Evolutionary conservation across 2,113 vertebrate genomes (phyloP).

Genomic region (Microcebus murinus): DNA sequence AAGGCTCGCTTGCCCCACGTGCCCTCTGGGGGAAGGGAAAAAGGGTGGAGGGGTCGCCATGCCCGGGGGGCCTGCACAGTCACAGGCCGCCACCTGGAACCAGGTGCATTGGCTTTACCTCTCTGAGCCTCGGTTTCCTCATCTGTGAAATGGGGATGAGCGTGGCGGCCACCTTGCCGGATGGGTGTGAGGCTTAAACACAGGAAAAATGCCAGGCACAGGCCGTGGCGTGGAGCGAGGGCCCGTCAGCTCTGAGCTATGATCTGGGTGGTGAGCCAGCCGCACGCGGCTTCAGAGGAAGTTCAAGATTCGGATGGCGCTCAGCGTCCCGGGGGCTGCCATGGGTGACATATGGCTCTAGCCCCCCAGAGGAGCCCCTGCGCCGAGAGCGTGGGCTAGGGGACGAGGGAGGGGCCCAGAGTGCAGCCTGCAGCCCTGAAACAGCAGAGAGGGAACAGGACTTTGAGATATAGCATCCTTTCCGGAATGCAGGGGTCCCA

Average conservation of each 20-base stretch:
- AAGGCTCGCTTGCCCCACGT: not conserved
- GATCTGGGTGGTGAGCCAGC: not conserved
- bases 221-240: not conserved
- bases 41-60: not conserved
- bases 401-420: not conserved
- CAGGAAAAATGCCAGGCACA: not conserved
- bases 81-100: not conserved
- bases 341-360: fast-evolving
- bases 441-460: not conserved
- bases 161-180: fast-evolving
- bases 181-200: not conserved
- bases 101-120: not conserved
- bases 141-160: not conserved
- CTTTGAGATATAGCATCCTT: not conserved
- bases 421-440: not conserved
- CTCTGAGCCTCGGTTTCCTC: not conserved
- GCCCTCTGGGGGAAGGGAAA: not conserved
- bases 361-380: not conserved
- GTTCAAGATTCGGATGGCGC: not conserved
- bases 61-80: not conserved
- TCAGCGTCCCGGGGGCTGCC: fast-evolving
- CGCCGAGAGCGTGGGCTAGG: not conserved
- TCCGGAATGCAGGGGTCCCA: not conserved
- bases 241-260: not conserved
- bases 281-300: not conserved